Evolutionary conservation across 2,888 invertebrate genomes (phyloP), one percentile per base, ranked within the genome.

Genomic region (Aspidapion aeneum): DNA sequence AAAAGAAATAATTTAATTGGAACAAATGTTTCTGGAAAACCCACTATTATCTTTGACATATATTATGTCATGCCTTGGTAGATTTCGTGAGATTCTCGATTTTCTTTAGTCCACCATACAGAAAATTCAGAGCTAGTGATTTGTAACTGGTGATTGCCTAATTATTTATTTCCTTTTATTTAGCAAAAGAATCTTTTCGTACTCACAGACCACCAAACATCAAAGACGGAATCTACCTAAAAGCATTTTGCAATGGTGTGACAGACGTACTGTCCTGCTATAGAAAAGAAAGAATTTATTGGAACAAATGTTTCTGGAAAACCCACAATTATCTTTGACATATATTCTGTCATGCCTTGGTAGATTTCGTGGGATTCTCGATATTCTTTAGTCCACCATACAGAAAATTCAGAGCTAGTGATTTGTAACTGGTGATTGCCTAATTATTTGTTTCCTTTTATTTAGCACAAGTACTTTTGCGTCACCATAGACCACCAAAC

Each of bases 171-270:
- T n/a, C n/a, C n/a, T n/a, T n/a, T n/a, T 18, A 52, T 17, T 20
- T 52, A 59, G 57, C 7, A 17, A 60, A 63, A 48, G 7, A 16
- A 56, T 68, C 71, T 22, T 35, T 54, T n/a, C 50, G 48, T 17
- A 49, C 60, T 58, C n/a, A 35, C 1, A 52, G n/a, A 18, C 17
- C 57, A 22, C 3, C 57, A 55, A 61, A 56, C 21, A 18, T 21
- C 5, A 60, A 59, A 50, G 52, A 22, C n/a, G 67, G 67, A 19
- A 78, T 91, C 5, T 96, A 95, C 76, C 79, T 92, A 7, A 88
- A 88, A 79, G 90, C 93, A 12, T 85, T 95, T 64, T 90, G 93
- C 68, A 86, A 88, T 79, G 94, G 93, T 0, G 83, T 95, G 61
- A 85, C 90, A 60, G 82, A 85, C 73, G 88, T 90, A 0, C 3